Percentiles rank a stretch among this genome's conserved stretches.
Evolutionary conservation across 2,113 vertebrate genomes (phyloP).

Genomic region (Myxocyprinus asiaticus): DNA sequence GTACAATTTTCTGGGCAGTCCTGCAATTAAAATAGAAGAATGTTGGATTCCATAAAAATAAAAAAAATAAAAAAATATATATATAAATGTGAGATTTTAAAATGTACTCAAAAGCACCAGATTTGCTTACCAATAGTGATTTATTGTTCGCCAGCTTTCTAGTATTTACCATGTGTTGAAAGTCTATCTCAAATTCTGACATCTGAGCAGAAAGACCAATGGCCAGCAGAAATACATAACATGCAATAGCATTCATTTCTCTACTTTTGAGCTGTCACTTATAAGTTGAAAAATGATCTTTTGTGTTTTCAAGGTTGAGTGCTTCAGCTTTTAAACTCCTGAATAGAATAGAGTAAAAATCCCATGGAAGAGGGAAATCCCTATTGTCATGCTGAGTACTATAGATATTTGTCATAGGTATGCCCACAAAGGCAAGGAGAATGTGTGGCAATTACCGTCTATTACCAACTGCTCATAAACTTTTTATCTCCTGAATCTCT

Average conservation of each 20-base stretch:
- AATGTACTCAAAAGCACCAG: not conserved
- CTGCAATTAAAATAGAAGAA: not conserved
- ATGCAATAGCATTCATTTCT: not conserved
- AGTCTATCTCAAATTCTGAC: not conserved
- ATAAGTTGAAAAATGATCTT: not conserved
- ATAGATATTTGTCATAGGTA: not conserved
- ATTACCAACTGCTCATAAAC: not conserved
- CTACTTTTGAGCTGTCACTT: not conserved
- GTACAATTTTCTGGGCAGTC: not conserved
- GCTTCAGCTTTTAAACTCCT: constrained; percentile 28
- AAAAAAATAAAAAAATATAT: too few relatives aligned
- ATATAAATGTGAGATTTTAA: too few relatives aligned
- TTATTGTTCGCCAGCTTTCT: not conserved
- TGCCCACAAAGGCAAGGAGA: not conserved
- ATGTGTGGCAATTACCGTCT: not conserved
- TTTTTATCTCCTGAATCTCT: not conserved
- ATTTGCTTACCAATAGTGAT: constrained; percentile 4
- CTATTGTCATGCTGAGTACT: not conserved
- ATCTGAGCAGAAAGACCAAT: not conserved
- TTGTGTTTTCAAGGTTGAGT: not conserved
- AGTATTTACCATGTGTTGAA: rapidly evolving
- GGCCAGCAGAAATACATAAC: constrained; percentile 9
- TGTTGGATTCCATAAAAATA: not conserved
- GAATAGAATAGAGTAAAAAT: not conserved
- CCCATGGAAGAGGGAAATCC: constrained; percentile 18